phyloP scores from a whole-genome alignment of 2,888 invertebrate species.

The Emmelina monodactyla region DNA sequence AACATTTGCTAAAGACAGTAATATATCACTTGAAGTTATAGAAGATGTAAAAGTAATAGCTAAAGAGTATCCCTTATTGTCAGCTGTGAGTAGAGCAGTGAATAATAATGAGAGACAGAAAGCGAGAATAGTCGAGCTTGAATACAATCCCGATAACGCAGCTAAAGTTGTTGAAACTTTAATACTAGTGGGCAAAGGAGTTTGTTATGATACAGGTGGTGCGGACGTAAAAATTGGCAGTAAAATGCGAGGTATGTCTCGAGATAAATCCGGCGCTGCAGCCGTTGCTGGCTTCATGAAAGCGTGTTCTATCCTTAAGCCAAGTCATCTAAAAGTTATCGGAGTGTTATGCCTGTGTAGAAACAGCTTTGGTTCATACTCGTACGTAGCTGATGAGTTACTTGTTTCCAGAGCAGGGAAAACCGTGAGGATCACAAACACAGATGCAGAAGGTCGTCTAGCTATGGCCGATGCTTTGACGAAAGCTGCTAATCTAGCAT shows the following conservation, averaged over 20 bases:
- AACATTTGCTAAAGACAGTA: slow-evolving; percentile 65
- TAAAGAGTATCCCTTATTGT: slow-evolving; percentile 80
- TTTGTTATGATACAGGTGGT: slow-evolving; percentile 83
- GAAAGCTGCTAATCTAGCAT: slow-evolving; percentile 54
- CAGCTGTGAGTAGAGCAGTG: slow-evolving; percentile 78
- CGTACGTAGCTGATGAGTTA: slow-evolving; percentile 87
- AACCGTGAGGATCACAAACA: slow-evolving; percentile 84
- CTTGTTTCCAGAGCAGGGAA: slow-evolving; percentile 80
- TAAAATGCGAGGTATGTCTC: slow-evolving; percentile 82
- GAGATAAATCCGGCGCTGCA: slow-evolving; percentile 92
- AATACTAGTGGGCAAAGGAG: slow-evolving; percentile 88
- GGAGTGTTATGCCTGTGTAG: slow-evolving; percentile 83
- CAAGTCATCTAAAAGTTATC: slow-evolving; percentile 77
- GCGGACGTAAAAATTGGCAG: slow-evolving; percentile 74
- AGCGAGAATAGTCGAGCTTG: slow-evolving; percentile 69
- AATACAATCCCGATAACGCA: slow-evolving; percentile 67
- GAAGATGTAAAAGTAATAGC: slow-evolving; percentile 66
- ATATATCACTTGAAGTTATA: slow-evolving; percentile 71
- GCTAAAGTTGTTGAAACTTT: slow-evolving; percentile 71
- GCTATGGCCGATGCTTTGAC: slow-evolving; percentile 85
- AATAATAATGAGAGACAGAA: slow-evolving; percentile 69
- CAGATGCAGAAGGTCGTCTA: slow-evolving; percentile 91
- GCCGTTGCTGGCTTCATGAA: slow-evolving; percentile 90
- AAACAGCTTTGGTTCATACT: slow-evolving; percentile 85
- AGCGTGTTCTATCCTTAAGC: slow-evolving; percentile 74